These are phyloP conservation scores for Glyptemys insculpta DNA, from an alignment of 2,797 vertebrate species.

Conservation along the genomic window DNA sequence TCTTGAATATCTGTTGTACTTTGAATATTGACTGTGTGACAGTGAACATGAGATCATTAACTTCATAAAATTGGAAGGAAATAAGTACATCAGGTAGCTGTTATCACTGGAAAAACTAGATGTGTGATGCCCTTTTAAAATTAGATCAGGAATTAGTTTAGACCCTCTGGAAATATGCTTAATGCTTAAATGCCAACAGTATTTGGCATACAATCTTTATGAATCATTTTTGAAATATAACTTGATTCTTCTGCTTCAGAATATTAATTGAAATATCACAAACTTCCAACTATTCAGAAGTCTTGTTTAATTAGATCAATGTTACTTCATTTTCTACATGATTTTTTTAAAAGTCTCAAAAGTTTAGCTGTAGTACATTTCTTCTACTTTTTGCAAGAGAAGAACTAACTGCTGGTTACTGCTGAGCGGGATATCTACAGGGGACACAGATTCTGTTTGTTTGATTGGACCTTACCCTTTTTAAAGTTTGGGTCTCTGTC, in stretches of 20 bases:
- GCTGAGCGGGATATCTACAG: not conserved
- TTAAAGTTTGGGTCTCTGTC: not conserved
- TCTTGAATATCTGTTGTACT: not conserved
- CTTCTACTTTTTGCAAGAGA: not conserved
- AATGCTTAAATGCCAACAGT: not conserved
- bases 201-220: not conserved
- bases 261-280: not conserved
- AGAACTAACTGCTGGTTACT: not conserved
- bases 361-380: not conserved
- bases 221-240: not conserved
- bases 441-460: not conserved
- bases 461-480: not conserved
- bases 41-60: not conserved
- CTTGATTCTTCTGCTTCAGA: not conserved
- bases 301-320: not conserved
- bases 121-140: not conserved
- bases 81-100: no score
- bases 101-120: not conserved
- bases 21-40: not conserved
- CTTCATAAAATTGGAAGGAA: not conserved
- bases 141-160: not conserved
- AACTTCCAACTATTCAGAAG: not conserved
- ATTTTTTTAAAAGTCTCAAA: not conserved
- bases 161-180: not conserved
- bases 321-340: not conserved